phyloP scores from a whole-genome alignment of 2,113 vertebrate species.

The Cyanoramphus novaezelandiae region DNA sequence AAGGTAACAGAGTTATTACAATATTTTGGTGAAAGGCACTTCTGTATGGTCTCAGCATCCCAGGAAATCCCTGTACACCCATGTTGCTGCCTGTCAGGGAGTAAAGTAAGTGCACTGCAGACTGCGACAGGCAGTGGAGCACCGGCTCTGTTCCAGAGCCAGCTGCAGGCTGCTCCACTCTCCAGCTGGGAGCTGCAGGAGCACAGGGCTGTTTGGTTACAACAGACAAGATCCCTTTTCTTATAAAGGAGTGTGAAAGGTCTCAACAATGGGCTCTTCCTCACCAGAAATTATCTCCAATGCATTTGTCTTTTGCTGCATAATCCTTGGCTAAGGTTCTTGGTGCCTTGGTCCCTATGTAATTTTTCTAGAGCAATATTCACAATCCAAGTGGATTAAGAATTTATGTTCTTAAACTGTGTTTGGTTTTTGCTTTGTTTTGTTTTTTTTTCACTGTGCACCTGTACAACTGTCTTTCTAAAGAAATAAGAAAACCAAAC shows the following conservation, averaged over 20 bases:
- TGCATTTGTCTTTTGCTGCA: not conserved
- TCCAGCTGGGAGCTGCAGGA: not conserved
- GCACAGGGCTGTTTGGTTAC: rapidly evolving
- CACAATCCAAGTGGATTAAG: not conserved
- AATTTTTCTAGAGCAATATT: not conserved
- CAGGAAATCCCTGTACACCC: not conserved
- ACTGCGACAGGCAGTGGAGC: rapidly evolving
- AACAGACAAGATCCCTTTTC: not conserved
- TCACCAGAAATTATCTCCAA: not conserved
- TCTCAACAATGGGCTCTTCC: not conserved
- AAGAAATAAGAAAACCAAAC: not conserved
- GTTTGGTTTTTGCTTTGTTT: not conserved
- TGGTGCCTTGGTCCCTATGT: not conserved
- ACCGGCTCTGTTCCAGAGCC: rapidly evolving
- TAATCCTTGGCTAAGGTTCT: too few relatives aligned
- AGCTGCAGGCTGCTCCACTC: not conserved
- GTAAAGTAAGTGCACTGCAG: rapidly evolving
- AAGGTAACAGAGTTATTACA: not conserved
- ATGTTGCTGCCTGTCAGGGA: rapidly evolving
- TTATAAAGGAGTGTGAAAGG: not conserved
- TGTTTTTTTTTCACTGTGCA: not conserved
- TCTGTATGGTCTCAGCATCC: not conserved
- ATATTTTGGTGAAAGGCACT: not conserved
- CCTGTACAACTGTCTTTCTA: not conserved
- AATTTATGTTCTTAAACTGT: not conserved